Base-by-base conservation (phyloP, 2,113 vertebrate species). In the Caranx melampygus region DNA sequence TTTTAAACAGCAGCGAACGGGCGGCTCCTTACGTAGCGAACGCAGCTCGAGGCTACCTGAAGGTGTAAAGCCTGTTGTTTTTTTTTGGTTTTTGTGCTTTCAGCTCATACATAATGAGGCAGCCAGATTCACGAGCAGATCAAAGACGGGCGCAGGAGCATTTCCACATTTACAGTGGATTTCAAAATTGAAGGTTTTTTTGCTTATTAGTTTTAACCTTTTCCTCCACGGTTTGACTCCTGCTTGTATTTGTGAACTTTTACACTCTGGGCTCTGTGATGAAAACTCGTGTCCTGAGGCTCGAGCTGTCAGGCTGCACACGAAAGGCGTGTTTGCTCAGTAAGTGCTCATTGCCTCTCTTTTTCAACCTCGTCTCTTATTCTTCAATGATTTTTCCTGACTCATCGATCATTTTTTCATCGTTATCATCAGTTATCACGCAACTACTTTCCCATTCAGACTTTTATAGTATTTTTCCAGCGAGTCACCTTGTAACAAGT, bases 1-100 rank as follows among this genome's bases (percentile, higher is more conserved):
- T 89, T 87, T 89, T 87, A 89, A 91, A 74, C 82, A 87, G 89
- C 70, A 59, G 75, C n/a, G 64, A 83, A 83, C 87, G 89, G 83
- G 87, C 26, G 54, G 58, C 81, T 84, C 72, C 44, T 65, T 35
- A 47, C 72, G 60, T 42, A 55, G 68, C 21, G 84, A 82, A 71
- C 8, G 68, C 58, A 62, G 80, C 89, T 87, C 1, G 57, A 69
- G 78, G 82, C 81, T 66, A 80, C 54, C 69, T 81, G 78, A 84
- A 72, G 82, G 66, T 81, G 84, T 71, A 52, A 83, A 88, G 75
- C 74, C 74, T 57, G 76, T 82, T 85, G 78, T 72, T 26, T 26
- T 26, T 26, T 26, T 26, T 26, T 26, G 26, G 1, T 26, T 26
- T 26, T 26, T 1, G 26, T 6, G 55, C 80, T 68, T 42, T 78